These are phyloP conservation scores for Mesoligia furuncula DNA, from an alignment of 2,888 invertebrate species.

Conservation along the genomic window DNA sequence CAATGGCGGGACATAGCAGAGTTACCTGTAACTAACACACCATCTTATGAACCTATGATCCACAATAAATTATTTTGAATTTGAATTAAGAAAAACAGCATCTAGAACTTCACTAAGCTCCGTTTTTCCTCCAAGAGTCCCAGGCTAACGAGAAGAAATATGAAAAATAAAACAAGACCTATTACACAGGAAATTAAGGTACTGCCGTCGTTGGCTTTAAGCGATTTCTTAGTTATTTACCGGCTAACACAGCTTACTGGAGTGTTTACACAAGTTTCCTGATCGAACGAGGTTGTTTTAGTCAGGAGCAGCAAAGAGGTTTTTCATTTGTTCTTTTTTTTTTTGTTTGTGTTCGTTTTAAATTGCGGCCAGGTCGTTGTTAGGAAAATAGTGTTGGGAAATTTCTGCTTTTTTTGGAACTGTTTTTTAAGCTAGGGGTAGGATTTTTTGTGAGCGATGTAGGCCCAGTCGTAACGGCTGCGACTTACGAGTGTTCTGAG, in stretches of 20 bases:
- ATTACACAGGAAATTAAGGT: conserved; percentile 50
- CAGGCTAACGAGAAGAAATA: conserved; percentile 28
- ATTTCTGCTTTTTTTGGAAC: not conserved
- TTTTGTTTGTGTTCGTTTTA: conserved; percentile 11
- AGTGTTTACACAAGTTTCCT: conserved; percentile 58
- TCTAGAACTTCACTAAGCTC: not conserved
- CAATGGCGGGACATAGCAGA: too few species aligned
- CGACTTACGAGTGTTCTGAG: too few species aligned
- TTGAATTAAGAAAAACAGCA: conserved; percentile 18
- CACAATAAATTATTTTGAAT: too few species aligned
- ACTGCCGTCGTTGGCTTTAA: conserved; percentile 29
- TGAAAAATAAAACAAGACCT: conserved; percentile 45
- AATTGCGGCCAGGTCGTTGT: conserved; percentile 21
- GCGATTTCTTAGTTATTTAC: conserved; percentile 53
- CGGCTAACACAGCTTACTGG: conserved; percentile 31
- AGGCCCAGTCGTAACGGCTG: not conserved
- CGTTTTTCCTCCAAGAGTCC: not conserved
- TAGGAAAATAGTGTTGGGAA: not conserved
- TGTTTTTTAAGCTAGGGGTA: not conserved
- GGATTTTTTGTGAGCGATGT: not conserved
- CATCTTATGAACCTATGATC: too few species aligned
- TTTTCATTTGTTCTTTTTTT: conserved; percentile 14
- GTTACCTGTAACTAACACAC: too few species aligned
- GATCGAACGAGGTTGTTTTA: conserved; percentile 35
- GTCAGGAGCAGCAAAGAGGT: conserved; percentile 27